These are phyloP conservation scores for Ethmia dodecea DNA, from an alignment of 2,888 invertebrate genomes.

Conservation along the genomic window DNA sequence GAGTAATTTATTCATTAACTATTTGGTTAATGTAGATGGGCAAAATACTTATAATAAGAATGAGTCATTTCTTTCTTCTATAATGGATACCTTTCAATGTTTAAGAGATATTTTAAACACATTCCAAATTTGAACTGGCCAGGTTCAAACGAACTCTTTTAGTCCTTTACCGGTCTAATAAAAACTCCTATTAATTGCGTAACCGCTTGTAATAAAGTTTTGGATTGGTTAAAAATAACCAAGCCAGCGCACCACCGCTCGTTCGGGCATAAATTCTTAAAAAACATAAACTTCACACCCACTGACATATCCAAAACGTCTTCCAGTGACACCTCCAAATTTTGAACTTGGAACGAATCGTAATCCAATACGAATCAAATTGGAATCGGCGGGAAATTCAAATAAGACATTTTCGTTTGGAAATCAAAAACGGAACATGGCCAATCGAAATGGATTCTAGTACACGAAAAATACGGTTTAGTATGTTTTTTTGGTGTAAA, in stretches of 20 bases:
- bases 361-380: slow-evolving; percentile 54
- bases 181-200: slow-evolving; percentile 75
- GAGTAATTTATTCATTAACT: no score
- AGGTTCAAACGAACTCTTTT: slow-evolving; percentile 56
- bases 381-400: slow-evolving; percentile 47
- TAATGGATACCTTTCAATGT: no score
- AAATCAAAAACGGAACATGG: slow-evolving; percentile 43
- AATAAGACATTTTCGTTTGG: slow-evolving; percentile 47
- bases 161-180: slow-evolving; percentile 72
- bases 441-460: slow-evolving; percentile 68
- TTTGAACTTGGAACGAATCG: slow-evolving; percentile 32
- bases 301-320: slow-evolving; percentile 29
- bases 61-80: no score
- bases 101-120: no score
- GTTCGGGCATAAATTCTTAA: slow-evolving; percentile 71
- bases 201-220: slow-evolving; percentile 72
- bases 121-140: no score
- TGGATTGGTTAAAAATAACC: slow-evolving; percentile 73
- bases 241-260: slow-evolving; percentile 45
- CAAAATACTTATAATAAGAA: no score
- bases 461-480: slow-evolving; percentile 67
- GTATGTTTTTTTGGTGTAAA: slow-evolving; percentile 39
- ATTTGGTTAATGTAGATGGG: no score
- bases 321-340: slow-evolving; percentile 26
- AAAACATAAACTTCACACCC: slow-evolving; percentile 67